Percentiles rank a stretch among this genome's conserved stretches.
Evolutionary conservation across 2,113 vertebrate genomes (phyloP).

Genomic region (Patagioenas fasciata): DNA sequence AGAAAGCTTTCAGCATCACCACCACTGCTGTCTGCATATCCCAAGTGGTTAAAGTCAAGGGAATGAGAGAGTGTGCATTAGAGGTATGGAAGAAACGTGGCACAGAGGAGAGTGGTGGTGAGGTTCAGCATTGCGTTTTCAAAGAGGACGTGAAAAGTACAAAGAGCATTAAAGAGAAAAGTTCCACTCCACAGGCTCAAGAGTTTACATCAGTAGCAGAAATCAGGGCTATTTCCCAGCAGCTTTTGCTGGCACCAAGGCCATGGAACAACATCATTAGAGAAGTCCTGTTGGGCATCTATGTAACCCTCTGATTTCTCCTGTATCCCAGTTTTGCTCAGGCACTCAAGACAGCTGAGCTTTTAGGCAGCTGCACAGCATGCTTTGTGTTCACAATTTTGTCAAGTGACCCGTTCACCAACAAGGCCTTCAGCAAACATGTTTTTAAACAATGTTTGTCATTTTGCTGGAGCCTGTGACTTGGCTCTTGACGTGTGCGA

Average conservation of each 20-base stretch:
- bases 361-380: constrained; percentile 3
- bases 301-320: neutral
- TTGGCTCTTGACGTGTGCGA: neutral
- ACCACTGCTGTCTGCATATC: neutral
- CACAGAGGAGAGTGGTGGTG: neutral
- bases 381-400: constrained; percentile 13
- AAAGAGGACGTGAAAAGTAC: neutral
- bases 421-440: constrained; percentile 40
- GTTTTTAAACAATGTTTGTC: constrained; percentile 43
- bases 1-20: neutral
- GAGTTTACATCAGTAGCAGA: neutral
- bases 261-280: neutral
- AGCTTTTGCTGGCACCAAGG: neutral
- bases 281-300: constrained; percentile 5
- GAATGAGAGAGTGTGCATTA: neutral
- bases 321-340: neutral
- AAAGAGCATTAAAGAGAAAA: neutral
- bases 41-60: neutral
- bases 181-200: neutral
- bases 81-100: neutral
- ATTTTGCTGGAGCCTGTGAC: neutral
- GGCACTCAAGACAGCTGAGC: neutral
- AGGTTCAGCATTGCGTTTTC: neutral
- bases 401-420: constrained; percentile 54
- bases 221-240: neutral